Evolutionary conservation across 2,113 vertebrate genomes (phyloP), one percentile per base, ranked within the genome.

Genomic region (Festucalex cinctus): DNA sequence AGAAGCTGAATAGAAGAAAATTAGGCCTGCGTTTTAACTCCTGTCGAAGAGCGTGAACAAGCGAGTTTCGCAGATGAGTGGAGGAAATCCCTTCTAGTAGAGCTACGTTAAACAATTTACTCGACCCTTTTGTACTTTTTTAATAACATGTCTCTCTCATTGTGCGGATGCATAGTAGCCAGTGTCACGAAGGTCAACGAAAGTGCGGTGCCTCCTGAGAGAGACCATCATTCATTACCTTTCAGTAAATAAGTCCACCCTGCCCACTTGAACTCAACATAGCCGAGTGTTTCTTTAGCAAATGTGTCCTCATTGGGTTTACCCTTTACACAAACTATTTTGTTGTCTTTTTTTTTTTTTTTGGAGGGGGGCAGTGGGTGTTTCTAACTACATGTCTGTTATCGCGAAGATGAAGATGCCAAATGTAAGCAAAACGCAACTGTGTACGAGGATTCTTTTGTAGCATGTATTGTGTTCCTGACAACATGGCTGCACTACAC

Each of bases 401-500:
- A 64, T 74, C 70, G 74, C 72, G 68, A 66, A 61, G 63, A 75
- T 86, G 70, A 70, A 81, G 82, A 84, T 76, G 87, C 85, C 83
- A 87, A 90, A 90, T 88, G 86, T 83, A 87, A 86, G 83, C 84
- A 83, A 88, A 78, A 17, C 79, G 79, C 88, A 83, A 91, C 74
- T 62, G 73, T 90, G 86, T 88, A 83, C 80, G 66, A 87, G 81
- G 70, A 88, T 89, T 90, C 79, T 91, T 92, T 93, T 93, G 89
- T 92, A 91, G 91, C 91, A 92, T 92, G 91, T 91, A 87, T 91
- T 91, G 88, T 92, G 83, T 88, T 89, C 88, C 86, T 80, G 77
- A 91, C 79, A 67, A 90, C 89, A 91, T 91, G 90, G 90, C 90
- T 92, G 91, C 90, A 91, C 89, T 93, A 84, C 77, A 88, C 85